Evolutionary conservation across 2,888 invertebrate genomes (phyloP).

Genomic region (Falcaria lacertinaria): DNA sequence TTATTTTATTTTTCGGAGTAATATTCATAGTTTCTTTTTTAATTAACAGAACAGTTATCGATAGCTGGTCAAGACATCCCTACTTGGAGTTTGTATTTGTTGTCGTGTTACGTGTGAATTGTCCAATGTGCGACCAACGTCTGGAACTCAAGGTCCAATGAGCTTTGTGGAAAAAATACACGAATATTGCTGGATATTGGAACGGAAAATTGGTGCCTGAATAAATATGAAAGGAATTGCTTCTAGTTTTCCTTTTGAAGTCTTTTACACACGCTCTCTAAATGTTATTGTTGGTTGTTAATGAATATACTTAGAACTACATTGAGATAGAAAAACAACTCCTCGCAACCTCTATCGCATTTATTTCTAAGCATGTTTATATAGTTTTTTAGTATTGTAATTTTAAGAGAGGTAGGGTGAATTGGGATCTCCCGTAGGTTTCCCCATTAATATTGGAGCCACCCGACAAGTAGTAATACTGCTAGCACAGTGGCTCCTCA

Average conservation of each 20-base stretch:
- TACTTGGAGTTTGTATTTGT: conserved; percentile 36
- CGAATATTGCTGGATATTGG: conserved; percentile 21
- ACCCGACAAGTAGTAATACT: too few relatives aligned
- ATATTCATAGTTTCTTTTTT: too few relatives aligned
- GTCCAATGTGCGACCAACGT: conserved; percentile 34
- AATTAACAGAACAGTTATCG: not conserved
- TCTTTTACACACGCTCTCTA: not conserved
- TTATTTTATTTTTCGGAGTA: too few relatives aligned
- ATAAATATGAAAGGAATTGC: conserved; percentile 30
- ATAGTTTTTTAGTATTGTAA: too few relatives aligned
- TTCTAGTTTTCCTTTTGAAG: conserved; percentile 2
- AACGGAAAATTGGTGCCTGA: conserved; percentile 30
- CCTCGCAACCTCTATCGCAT: not conserved
- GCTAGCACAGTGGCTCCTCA: too few relatives aligned
- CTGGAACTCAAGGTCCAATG: conserved; percentile 31
- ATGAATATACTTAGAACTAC: not conserved
- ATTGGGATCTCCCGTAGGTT: too few relatives aligned
- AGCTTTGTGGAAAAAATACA: conserved; percentile 40
- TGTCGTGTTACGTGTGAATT: conserved; percentile 54
- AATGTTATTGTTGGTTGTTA: not conserved
- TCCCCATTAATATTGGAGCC: too few relatives aligned
- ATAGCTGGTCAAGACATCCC: not conserved
- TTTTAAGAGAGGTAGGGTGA: too few relatives aligned
- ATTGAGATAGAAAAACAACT: not conserved
- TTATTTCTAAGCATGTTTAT: too few relatives aligned